Base-by-base conservation (phyloP, 2,113 vertebrate genomes). In the Anoura caudifer region DNA sequence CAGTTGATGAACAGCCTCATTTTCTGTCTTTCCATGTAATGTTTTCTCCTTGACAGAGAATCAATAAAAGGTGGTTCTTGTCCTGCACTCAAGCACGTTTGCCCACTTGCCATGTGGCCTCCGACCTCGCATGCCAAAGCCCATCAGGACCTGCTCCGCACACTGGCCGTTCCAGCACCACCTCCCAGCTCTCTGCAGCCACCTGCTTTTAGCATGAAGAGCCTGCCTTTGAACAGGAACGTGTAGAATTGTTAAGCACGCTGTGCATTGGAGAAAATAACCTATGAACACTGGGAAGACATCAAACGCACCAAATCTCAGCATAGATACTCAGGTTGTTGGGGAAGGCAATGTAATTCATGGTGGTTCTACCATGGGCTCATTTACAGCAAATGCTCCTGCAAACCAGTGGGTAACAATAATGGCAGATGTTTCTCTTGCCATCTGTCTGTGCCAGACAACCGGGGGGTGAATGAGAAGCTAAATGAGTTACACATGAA, bases 381-480 rank as follows among this genome's bases (percentile, higher is more conserved):
- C 72, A n/a, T 90, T 95, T 54, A 43, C 2, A 94, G 56, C 88
- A 90, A 94, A 76, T 41, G 63, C 54, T 72, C 45, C 80, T 69
- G 33, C 47, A 92, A 87, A 65, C 31, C 52, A 12, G n/a, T 45
- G 31, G 5, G 12, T 54, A 9, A 61, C 83, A 77, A 31, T 31
- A 61, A 89, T 20, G 75, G 88, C 41, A 56, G 45, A 3, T n/a
- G 50, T 45, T 84, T 84, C 83, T 95, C 45, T 31, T 43, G 54
- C 86, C 79, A 61, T 93, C 86, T 67, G 45, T 87, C 88, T 95
- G 61, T 83, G 61, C 85, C 69, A 7, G 65, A 75, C 95, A 94
- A 13, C 22, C 12, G 28, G 86, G 36, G 43, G 73, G 61, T 31
- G 6, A 93, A 72, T 22, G 59, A 72, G 91, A 84, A 73, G 76